These are phyloP conservation scores for Tympanuchus pallidicinctus DNA, from an alignment of 2,113 vertebrate species.

Conservation along the genomic window DNA sequence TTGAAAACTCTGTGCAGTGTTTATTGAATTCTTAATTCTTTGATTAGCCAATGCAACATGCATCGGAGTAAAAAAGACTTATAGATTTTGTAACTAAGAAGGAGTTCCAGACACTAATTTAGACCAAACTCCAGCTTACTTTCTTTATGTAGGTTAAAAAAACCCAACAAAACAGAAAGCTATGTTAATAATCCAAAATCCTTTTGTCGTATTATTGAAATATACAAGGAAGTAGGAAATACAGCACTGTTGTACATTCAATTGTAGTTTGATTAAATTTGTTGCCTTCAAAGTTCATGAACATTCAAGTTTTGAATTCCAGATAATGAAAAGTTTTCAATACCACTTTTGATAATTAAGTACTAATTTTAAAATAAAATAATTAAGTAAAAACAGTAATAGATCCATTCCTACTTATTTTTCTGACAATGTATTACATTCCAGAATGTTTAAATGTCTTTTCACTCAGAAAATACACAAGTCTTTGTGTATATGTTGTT, in stretches of 20 bases:
- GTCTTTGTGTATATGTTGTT: neutral
- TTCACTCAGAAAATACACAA: neutral
- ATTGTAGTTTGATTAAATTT: neutral
- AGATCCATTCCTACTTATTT: neutral
- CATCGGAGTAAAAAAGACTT: neutral
- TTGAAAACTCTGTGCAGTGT: neutral
- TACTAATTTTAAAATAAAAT: neutral
- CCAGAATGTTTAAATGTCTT: neutral
- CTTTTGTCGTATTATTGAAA: neutral
- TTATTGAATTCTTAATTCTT: constrained; percentile 1
- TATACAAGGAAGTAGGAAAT: neutral
- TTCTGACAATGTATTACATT: neutral
- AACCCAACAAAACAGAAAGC: neutral
- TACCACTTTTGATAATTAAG: neutral
- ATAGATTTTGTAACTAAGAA: neutral
- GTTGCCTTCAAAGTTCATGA: neutral
- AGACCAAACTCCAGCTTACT: neutral
- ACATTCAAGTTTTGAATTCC: neutral
- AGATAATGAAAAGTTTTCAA: neutral
- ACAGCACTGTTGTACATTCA: neutral
- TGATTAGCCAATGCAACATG: neutral
- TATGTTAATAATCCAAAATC: neutral
- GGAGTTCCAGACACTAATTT: neutral
- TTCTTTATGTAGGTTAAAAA: neutral
- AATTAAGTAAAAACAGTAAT: neutral